Conservation (phyloP, 2,113 vertebrate species). For the Hyaena hyaena region DNA sequence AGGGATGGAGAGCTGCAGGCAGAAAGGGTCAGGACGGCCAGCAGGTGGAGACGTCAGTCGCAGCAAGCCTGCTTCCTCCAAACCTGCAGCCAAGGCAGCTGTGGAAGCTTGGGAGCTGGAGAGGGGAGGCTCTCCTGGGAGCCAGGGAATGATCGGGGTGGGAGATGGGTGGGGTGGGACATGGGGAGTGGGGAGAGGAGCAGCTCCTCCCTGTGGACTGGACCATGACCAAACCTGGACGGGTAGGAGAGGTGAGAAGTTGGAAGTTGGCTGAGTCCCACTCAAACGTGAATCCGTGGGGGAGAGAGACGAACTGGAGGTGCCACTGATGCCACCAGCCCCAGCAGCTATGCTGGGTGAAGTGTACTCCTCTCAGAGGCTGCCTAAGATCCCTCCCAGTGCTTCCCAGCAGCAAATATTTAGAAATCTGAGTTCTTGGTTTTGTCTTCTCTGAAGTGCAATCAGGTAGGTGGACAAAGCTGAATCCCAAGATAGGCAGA, state of each 20-base stretch:
- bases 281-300: not conserved
- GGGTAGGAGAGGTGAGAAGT: not conserved
- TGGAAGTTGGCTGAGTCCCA: not conserved
- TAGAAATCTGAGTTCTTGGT: not conserved
- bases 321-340: not conserved
- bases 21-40: slow-evolving; percentile 68
- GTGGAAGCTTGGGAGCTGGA: not conserved
- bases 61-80: slow-evolving; percentile 26
- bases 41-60: slow-evolving; percentile 73
- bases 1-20: slow-evolving; percentile 46
- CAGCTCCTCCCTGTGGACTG: not conserved
- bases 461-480: not conserved
- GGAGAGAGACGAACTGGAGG: not conserved
- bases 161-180: not conserved
- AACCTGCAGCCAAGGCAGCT: not conserved
- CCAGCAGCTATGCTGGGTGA: not conserved
- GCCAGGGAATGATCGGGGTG: not conserved
- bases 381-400: not conserved
- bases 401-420: not conserved
- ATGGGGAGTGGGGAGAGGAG: not conserved
- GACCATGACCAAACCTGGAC: not conserved
- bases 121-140: not conserved
- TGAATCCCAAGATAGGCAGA: not conserved
- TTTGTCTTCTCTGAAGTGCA: not conserved
- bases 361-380: not conserved